Base-by-base conservation (phyloP, 1,140 invertebrate species). In the Drosophila prosaltans region DNA sequence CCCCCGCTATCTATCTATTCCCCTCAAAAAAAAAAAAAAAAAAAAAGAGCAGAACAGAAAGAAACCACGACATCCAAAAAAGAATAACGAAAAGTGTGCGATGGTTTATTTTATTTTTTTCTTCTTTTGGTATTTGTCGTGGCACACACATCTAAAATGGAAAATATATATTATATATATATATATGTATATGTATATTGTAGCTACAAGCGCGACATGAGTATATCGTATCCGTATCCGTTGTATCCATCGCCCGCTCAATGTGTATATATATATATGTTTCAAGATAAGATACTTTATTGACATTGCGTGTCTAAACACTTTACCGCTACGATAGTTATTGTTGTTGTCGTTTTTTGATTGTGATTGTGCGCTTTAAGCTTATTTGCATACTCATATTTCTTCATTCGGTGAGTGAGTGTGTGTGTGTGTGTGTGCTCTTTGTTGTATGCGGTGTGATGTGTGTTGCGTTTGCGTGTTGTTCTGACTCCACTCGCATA, bases 291-390 rank as follows among this genome's bases (percentile, higher is more conserved):
- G 83, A 86, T 86, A 86, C 83, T 86, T 86, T 86, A 86, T 86
- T 86, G 83, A 89, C 83, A 86, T 86, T 86, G 83, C 83, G 83
- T 86, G 83, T 86, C 83, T 89, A 86, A 86, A 86, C 83, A 86
- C 83, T 86, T 86, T 86, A 86, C 83, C 84, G 83, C 84, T 89
- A 80, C 72, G 83, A 67, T 86, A 79, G 81, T 82, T 72, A 78
- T 78, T 78, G 75, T 88, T 81, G 68, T 72, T 81, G 71, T 76
- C 76, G 67, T 70, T 78, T 80, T 77, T 77, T 83, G 83, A 86
- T 86, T 86, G 83, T 85, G 82, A 88, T 85, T 85, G 83, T 89
- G 80, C 83, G 83, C 84, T 89, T 86, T 83, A 89, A 89, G 84
- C 83, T 72, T 80, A 86, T 86, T 86, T 86, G 83, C 83, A 86